Evolutionary conservation across 2,888 invertebrate species (phyloP), one percentile per base, ranked within the genome.

Genomic region (Scaeva pyrastri): DNA sequence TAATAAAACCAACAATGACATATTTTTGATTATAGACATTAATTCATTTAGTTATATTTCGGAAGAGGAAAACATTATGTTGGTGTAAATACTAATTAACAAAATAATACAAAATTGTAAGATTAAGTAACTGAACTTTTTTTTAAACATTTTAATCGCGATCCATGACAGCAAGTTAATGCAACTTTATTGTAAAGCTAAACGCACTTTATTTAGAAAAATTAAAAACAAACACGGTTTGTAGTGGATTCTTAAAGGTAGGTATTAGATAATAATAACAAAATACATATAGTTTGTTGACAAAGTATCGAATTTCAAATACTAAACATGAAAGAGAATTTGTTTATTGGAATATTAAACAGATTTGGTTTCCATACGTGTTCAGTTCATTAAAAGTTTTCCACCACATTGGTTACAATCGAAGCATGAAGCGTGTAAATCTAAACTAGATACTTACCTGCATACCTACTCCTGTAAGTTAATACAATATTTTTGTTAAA

Each of bases 381-480:
- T 56, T 56, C 56, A 36, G 31, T 56, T 56, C 56, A 36, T 16
- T 36, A 10, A 56, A 31, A 56, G 31, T 36, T 56, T 56, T 56
- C 56, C 56, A 56, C 31, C 16, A 1, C n/a, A 31, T 56, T 56
- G 36, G 11, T 11, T 16, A 31, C 56, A 56, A 4, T 16, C 16
- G 16, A 16, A 36, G 31, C 56, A 56, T 36, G 36, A 56, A 56
- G 56, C 56, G 16, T 36, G 56, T 56, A 56, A 56, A 36, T 56
- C 11, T 16, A 36, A 55, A 50, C 23, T 50, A 31, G 0, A 31
- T 31, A 26, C 6, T 0, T 31, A 31, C 31, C 5, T 31, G 8
- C 31, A 31, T 31, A 31, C 31, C 31, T 31, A 31, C 31, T 8
- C 31, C 8, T 31, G 31, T 31, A 31, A 31, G 8, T 31, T 31